phyloP scores from a whole-genome alignment of 2,113 vertebrate genomes.

The rat (Rattus norvegicus) region GRCr8 NC_086019.1:111910501-111911000 shows the following conservation, averaged over 20 bases:
- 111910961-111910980: too few species aligned
- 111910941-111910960: background rate
- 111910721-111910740: background rate
- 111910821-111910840: background rate
- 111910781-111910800: background rate
- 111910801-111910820: background rate
- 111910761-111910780: background rate
- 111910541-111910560: background rate
- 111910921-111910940: too few species aligned
- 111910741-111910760: background rate
- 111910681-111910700: background rate
- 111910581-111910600: background rate
- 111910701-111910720: background rate
- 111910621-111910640: background rate
- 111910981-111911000: background rate
- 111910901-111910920: background rate
- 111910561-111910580: background rate
- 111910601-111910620: background rate
- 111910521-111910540: background rate
- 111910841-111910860: background rate
- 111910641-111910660: background rate
- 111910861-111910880: background rate
- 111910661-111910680: background rate
- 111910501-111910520: background rate
- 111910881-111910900: too few species aligned